Conservation (phyloP, 2,888 invertebrate genomes). For the Dioctria rufipes region DNA sequence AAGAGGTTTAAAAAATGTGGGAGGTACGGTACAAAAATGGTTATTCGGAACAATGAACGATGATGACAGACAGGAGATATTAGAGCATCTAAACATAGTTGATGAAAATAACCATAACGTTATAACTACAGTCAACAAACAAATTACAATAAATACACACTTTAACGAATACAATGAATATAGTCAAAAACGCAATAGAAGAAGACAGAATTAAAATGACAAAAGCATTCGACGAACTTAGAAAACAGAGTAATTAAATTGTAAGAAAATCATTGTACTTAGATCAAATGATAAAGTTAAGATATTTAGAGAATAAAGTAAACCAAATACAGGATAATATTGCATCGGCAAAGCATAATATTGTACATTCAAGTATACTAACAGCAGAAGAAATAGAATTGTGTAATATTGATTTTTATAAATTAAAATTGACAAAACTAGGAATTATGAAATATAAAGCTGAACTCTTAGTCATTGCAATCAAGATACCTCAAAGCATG, state of each 20-base stretch:
- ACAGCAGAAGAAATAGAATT: conserved; percentile 40
- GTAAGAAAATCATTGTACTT: conserved; percentile 36
- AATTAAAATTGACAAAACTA: conserved; percentile 49
- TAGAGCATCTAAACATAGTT: conserved; percentile 52
- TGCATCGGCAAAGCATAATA: conserved; percentile 50
- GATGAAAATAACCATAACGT: conserved; percentile 57
- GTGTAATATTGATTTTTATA: conserved; percentile 49
- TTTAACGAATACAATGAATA: conserved; percentile 57
- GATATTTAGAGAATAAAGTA: conserved; percentile 39
- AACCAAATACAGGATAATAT: conserved; percentile 49
- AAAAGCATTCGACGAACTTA: conserved; percentile 40
- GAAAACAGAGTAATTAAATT: conserved; percentile 19
- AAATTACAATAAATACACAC: conserved; percentile 56
- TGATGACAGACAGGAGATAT: conserved; percentile 54
- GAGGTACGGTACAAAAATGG: conserved; percentile 55
- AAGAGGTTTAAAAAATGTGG: conserved; percentile 56
- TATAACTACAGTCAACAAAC: conserved; percentile 55
- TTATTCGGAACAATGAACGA: conserved; percentile 56
- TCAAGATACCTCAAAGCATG: conserved; percentile 32
- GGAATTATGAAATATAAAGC: conserved; percentile 37
- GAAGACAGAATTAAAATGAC: conserved; percentile 55
- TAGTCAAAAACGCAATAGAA: conserved; percentile 51
- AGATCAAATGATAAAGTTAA: conserved; percentile 54
- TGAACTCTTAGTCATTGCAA: conserved; percentile 34
- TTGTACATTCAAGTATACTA: conserved; percentile 43